phyloP scores from a whole-genome alignment of 2,113 vertebrate species.

The Morone saxatilis region DNA sequence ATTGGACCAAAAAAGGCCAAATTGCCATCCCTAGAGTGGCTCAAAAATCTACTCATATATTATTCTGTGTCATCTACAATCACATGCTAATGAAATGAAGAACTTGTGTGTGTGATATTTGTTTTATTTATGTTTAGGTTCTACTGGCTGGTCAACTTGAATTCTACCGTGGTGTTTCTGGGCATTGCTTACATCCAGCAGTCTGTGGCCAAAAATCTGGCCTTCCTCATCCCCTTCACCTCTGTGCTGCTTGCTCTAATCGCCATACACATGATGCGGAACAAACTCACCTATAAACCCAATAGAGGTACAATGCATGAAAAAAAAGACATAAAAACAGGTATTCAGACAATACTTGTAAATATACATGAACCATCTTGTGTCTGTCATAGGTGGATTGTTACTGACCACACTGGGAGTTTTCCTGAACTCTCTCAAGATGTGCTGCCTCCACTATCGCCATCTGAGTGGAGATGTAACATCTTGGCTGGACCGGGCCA shows the following conservation, averaged over 20 bases:
- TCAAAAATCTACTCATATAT: no score
- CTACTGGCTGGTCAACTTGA: conserved; percentile 92
- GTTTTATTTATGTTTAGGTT: conserved; percentile 84
- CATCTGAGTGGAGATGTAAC: conserved; percentile 73
- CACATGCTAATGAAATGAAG: not conserved
- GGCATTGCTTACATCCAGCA: conserved; percentile 94
- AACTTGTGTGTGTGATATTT: not conserved
- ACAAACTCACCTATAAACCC: conserved; percentile 89
- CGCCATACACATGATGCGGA: conserved; percentile 89
- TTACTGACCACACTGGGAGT: conserved; percentile 86
- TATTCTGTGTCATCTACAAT: no score
- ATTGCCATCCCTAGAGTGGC: no score
- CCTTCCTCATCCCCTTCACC: conserved; percentile 91
- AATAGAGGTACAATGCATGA: conserved; percentile 85
- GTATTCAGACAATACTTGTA: no score
- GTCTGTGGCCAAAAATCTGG: conserved; percentile 88
- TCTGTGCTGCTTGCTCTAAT: conserved; percentile 89
- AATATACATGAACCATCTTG: not conserved
- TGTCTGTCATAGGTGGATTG: conserved; percentile 76
- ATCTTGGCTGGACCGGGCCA: conserved; percentile 89
- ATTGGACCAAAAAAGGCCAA: no score
- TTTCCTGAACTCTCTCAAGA: conserved; percentile 85
- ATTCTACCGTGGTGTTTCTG: conserved; percentile 90
- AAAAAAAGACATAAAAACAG: not conserved
- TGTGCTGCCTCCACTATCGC: conserved; percentile 75